Evolutionary conservation across 1,140 invertebrate species (phyloP).

Genomic region (Drosophila lowei): DNA sequence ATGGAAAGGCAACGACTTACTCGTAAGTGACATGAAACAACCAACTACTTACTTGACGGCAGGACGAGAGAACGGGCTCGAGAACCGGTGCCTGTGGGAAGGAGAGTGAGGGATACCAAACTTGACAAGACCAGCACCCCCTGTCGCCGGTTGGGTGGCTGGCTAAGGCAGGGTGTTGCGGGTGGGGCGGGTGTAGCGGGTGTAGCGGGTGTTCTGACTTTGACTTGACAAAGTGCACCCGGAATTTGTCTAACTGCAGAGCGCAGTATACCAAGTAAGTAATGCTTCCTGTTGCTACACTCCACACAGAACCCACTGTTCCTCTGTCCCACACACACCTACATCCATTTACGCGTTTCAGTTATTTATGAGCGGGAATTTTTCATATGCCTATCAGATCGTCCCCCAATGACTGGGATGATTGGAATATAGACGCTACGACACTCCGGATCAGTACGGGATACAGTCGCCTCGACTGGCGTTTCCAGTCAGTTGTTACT

Average conservation of each 20-base stretch:
- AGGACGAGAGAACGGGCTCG: background rate
- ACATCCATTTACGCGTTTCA: conserved; percentile 20
- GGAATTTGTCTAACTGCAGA: conserved; percentile 25
- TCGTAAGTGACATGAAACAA: conserved; percentile 54
- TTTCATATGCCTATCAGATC: conserved; percentile 65
- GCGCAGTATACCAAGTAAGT: conserved; percentile 13
- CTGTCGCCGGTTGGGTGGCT: background rate
- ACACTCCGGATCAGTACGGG: conserved; percentile 14
- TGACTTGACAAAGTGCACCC: conserved; percentile 14
- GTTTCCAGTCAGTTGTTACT: background rate
- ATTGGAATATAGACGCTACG: conserved; percentile 7
- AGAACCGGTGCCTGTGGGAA: no score
- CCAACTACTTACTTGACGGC: conserved; percentile 20
- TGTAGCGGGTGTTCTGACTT: background rate
- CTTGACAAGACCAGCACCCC: conserved; percentile 5
- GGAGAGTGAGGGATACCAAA: background rate
- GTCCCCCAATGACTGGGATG: background rate
- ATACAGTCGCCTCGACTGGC: background rate
- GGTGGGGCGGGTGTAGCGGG: background rate
- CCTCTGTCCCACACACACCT: background rate
- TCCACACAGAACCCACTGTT: conserved; percentile 4
- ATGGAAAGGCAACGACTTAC: conserved; percentile 11
- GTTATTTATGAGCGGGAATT: conserved; percentile 62
- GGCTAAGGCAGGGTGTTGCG: no score
- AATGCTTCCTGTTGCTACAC: conserved; percentile 37